Conservation (phyloP, 2,888 invertebrate species). For the Drosophila subquinaria region DNA sequence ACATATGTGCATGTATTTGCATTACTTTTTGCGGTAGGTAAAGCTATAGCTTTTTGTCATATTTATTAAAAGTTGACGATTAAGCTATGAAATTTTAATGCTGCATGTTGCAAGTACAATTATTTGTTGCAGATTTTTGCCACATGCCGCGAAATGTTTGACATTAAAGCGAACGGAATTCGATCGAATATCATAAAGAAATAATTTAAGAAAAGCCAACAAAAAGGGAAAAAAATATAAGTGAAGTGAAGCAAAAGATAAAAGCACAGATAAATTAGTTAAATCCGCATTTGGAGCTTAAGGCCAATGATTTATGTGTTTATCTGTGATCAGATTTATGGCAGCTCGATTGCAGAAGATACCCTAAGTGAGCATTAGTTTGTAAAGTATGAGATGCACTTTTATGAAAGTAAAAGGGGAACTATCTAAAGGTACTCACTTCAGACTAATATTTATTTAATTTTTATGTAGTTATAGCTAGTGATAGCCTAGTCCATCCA, state of each 20-base stretch:
- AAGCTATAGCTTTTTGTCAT: conserved; percentile 14
- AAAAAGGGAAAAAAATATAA: neutral
- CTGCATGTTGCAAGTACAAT: conserved; percentile 31
- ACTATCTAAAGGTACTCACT: too few species aligned
- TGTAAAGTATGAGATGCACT: too few species aligned
- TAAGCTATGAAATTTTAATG: conserved; percentile 58
- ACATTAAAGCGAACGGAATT: conserved; percentile 50
- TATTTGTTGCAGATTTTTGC: conserved; percentile 50
- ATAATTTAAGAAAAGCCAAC: conserved; percentile 8
- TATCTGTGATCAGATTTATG: conserved; percentile 8
- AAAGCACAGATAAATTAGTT: conserved; percentile 7
- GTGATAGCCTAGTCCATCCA: too few species aligned
- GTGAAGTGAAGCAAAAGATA: neutral
- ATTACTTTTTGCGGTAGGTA: conserved; percentile 24
- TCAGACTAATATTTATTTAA: too few species aligned
- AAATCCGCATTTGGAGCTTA: neutral
- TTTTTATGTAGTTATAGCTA: too few species aligned
- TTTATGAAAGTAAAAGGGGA: too few species aligned
- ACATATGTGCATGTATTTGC: conserved; percentile 9
- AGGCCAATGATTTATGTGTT: neutral
- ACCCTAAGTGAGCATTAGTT: too few species aligned
- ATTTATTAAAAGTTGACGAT: conserved; percentile 48
- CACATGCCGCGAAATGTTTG: conserved; percentile 26
- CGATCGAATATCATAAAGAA: conserved; percentile 30
- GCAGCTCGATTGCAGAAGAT: neutral